A percentile compares a stretch with the other conserved stretches of the same genome.
These are phyloP conservation scores for Parnassius mnemosyne DNA, from an alignment of 2,888 invertebrate genomes.

Conservation along the genomic window DNA sequence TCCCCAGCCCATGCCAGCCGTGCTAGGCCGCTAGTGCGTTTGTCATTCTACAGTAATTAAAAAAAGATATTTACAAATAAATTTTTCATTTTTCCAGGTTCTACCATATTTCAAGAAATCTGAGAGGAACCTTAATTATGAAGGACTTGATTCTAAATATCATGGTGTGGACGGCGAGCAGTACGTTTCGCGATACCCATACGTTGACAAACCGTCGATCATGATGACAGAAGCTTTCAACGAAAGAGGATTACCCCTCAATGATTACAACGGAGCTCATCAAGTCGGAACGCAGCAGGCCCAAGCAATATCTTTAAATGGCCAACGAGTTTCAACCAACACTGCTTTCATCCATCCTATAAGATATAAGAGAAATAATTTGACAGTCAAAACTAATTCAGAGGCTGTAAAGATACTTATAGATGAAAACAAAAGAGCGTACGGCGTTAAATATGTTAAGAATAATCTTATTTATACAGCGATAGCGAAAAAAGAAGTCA, in stretches of 20 bases:
- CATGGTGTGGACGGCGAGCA: slow-evolving; percentile 82
- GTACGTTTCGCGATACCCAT: slow-evolving; percentile 80
- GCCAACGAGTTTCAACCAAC: slow-evolving; percentile 82
- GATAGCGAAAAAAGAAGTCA: slow-evolving; percentile 57
- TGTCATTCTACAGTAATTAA: too few species aligned
- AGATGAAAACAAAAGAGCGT: slow-evolving; percentile 59
- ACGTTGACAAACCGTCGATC: slow-evolving; percentile 78
- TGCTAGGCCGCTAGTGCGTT: too few species aligned
- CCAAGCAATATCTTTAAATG: slow-evolving; percentile 78
- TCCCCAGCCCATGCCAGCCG: too few species aligned
- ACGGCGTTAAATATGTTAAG: slow-evolving; percentile 49
- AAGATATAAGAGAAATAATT: slow-evolving; percentile 71
- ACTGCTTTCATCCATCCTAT: slow-evolving; percentile 84
- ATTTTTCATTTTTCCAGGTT: slow-evolving; percentile 47
- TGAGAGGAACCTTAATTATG: slow-evolving; percentile 79
- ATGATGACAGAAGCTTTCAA: slow-evolving; percentile 78
- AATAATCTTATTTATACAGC: slow-evolving; percentile 39
- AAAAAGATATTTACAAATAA: too few species aligned
- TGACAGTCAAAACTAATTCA: slow-evolving; percentile 71
- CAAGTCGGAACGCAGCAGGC: slow-evolving; percentile 80
- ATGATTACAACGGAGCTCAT: slow-evolving; percentile 76
- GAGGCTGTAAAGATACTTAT: slow-evolving; percentile 79
- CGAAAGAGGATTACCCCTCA: slow-evolving; percentile 78
- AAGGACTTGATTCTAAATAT: slow-evolving; percentile 70
- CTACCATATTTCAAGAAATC: slow-evolving; percentile 85